These are phyloP conservation scores for Fringilla coelebs DNA, from an alignment of 2,797 vertebrate genomes.

Conservation along the genomic window DNA sequence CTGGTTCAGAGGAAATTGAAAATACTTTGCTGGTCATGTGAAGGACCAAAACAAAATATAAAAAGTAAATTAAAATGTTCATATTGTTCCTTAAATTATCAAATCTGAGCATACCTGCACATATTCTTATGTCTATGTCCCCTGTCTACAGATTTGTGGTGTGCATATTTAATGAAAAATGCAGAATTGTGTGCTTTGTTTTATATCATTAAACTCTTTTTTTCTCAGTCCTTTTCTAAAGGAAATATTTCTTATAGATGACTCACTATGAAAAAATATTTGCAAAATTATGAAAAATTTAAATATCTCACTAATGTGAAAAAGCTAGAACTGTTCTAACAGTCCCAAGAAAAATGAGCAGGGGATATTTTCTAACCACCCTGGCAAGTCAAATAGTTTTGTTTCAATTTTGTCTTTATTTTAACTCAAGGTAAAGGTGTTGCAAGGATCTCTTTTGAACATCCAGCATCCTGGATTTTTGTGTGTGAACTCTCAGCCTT, in stretches of 20 bases:
- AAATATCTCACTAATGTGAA: not conserved
- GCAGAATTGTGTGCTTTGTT: not conserved
- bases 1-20: not conserved
- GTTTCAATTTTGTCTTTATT: not conserved
- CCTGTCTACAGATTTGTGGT: not conserved
- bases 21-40: not conserved
- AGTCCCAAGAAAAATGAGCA: not conserved
- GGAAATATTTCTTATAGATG: not conserved
- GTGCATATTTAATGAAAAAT: not conserved
- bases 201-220: not conserved
- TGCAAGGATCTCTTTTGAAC: not conserved
- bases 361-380: not conserved
- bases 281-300: not conserved
- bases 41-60: not conserved
- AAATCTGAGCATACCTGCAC: not conserved
- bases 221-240: not conserved
- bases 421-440: not conserved
- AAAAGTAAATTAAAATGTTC: not conserved
- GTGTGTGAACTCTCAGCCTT: not conserved
- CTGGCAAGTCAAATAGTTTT: not conserved
- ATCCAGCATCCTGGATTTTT: not conserved
- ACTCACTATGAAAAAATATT: not conserved
- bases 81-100: not conserved
- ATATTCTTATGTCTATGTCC: rapidly evolving
- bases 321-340: not conserved